phyloP scores from a whole-genome alignment of 2,113 vertebrate species.

The Acanthochromis polyacanthus region DNA sequence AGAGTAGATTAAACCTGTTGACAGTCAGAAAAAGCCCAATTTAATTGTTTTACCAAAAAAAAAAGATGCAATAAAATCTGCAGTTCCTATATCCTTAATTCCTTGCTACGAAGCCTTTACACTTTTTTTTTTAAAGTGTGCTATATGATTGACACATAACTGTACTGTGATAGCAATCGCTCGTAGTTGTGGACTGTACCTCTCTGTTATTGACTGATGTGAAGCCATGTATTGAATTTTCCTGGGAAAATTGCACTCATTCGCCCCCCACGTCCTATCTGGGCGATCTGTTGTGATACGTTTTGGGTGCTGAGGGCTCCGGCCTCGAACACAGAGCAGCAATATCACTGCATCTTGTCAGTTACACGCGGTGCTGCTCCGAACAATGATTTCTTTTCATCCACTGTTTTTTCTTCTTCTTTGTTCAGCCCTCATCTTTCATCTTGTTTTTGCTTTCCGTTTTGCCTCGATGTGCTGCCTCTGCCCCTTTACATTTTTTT shows the following conservation, averaged over 20 bases:
- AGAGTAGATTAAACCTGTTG: no score
- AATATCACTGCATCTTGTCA: constrained; percentile 48
- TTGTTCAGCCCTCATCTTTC: constrained; percentile 5
- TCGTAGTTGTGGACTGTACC: not conserved
- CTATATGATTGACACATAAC: not conserved
- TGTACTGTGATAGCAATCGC: not conserved
- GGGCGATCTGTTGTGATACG: constrained; percentile 25
- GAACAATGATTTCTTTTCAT: constrained; percentile 53
- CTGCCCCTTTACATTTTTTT: not conserved
- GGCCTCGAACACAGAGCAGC: constrained; percentile 29
- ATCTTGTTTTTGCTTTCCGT: constrained; percentile 32
- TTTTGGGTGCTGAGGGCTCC: constrained; percentile 23
- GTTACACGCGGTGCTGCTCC: constrained; percentile 19
- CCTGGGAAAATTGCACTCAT: constrained; percentile 8
- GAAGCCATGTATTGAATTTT: constrained; percentile 2
- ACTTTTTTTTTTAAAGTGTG: not conserved
- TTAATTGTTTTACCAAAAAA: no score
- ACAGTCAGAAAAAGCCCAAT: no score
- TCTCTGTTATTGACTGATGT: not conserved
- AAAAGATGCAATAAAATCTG: no score
- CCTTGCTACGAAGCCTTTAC: not conserved
- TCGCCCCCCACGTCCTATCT: constrained; percentile 7
- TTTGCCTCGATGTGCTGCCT: constrained; percentile 3
- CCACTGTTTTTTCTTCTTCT: constrained; percentile 15
- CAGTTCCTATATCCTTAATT: not conserved